Evolutionary conservation across 2,888 invertebrate species (phyloP), one percentile per base, ranked within the genome.

Genomic region (Amiota mariae): DNA sequence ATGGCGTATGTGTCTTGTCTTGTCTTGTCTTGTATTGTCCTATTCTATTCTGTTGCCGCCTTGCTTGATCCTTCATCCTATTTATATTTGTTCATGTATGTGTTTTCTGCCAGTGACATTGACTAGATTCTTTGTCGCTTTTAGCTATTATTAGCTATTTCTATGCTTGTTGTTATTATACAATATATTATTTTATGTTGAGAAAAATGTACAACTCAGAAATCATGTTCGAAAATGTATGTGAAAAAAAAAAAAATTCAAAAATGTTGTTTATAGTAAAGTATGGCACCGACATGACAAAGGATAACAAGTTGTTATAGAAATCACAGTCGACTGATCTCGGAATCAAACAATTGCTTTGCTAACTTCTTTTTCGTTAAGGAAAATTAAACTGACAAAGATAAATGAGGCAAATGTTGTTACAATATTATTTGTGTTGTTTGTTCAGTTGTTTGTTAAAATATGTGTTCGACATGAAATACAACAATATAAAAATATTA

Each of bases 361-460:
- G 24, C 51, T 67, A 67, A 51, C 67, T 63, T 63, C 13, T 36
- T 63, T 36, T 63, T 63, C 63, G 15, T 18, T 36, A 67, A 67
- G 49, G 51, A 67, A 67, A 67, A 67, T 67, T 67, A 67, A 67
- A 67, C 67, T 67, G 67, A 67, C 67, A 67, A 12, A 67, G 67
- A 67, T 46, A 67, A 67, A 67, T 67, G 67, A 64, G 64, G 47
- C 46, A 1, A 36, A 36, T 36, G 36, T 36, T 36, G 36, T 36
- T 4, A 36, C 8, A 36, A 36, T 36, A 36, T 36, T 36, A 36
- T 36, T 36, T 36, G 36, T 24, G 3, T 24, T 24, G 3, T 24
- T 24, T 24, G 24, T 24, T 24, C 2, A 67, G 67, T 67, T 67
- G 49, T 49, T 67, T 67, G 67, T 20, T 49, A 64, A 64, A 47